These are phyloP conservation scores for Parotocinclus haroldoi DNA, from an alignment of 2,797 vertebrate species.

Conservation along the genomic window DNA sequence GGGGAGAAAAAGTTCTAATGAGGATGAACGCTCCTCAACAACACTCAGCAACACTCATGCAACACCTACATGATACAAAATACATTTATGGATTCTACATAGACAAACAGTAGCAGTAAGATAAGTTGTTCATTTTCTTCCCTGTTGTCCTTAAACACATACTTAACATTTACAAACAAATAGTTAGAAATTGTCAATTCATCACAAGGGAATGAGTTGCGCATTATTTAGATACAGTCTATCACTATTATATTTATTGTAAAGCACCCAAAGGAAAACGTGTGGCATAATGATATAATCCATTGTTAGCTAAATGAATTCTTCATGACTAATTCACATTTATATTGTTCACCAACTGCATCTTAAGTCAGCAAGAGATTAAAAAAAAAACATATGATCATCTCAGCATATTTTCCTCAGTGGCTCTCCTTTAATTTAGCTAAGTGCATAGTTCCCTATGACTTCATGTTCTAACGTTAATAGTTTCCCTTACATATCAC, in stretches of 20 bases:
- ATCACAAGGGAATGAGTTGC: background rate
- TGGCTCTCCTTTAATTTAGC: slow-evolving; percentile 12
- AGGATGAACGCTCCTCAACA: too few species aligned
- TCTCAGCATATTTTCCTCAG: slow-evolving; percentile 11
- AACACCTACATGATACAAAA: too few species aligned
- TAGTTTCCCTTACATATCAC: slow-evolving; percentile 13
- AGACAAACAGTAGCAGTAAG: too few species aligned
- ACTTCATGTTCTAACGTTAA: slow-evolving; percentile 2
- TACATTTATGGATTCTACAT: too few species aligned
- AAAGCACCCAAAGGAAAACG: background rate
- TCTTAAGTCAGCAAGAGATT: slow-evolving; percentile 7
- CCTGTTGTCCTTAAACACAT: too few species aligned
- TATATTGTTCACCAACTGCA: slow-evolving; percentile 7
- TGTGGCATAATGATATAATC: background rate
- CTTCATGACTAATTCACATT: slow-evolving; percentile 6
- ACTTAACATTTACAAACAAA: too few species aligned
- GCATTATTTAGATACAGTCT: background rate
- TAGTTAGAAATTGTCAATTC: background rate
- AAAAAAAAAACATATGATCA: background rate
- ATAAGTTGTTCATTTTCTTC: too few species aligned
- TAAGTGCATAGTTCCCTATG: slow-evolving; percentile 4
- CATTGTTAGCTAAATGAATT: background rate
- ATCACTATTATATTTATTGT: background rate
- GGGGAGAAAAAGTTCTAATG: too few species aligned
- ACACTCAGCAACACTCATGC: too few species aligned